Evolutionary conservation across 2,113 vertebrate species (phyloP).

Genomic region (Cyphomyrus discorhynchus): DNA sequence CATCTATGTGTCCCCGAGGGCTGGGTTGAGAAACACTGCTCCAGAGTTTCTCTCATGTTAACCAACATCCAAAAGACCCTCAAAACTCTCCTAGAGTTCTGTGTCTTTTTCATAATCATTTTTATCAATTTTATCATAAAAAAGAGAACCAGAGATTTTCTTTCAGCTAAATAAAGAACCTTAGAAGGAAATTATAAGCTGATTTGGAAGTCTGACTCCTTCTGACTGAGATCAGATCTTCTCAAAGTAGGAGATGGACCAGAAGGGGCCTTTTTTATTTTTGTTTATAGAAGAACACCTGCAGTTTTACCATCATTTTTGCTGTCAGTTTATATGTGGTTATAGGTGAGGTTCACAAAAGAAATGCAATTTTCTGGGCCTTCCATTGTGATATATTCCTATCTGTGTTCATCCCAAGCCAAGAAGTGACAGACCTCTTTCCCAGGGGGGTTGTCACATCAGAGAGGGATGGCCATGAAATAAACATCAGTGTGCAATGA

Average conservation of each 20-base stretch:
- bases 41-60: background rate
- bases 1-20: background rate
- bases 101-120: background rate
- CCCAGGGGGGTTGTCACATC: background rate
- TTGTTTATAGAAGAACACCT: background rate
- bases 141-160: background rate
- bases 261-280: background rate
- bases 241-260: background rate
- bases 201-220: background rate
- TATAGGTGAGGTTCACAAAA: background rate
- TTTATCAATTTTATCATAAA: background rate
- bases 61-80: background rate
- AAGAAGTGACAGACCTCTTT: background rate
- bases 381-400: background rate
- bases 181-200: background rate
- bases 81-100: background rate
- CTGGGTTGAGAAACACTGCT: background rate
- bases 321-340: background rate
- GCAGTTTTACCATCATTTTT: background rate
- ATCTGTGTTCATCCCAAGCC: background rate
- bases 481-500: background rate
- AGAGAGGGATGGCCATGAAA: background rate
- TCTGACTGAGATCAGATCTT: background rate
- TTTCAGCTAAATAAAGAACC: background rate
- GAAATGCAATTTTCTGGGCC: background rate